Base-by-base conservation (phyloP, 2,797 vertebrate species). In the Bucorvus abyssinicus region DNA sequence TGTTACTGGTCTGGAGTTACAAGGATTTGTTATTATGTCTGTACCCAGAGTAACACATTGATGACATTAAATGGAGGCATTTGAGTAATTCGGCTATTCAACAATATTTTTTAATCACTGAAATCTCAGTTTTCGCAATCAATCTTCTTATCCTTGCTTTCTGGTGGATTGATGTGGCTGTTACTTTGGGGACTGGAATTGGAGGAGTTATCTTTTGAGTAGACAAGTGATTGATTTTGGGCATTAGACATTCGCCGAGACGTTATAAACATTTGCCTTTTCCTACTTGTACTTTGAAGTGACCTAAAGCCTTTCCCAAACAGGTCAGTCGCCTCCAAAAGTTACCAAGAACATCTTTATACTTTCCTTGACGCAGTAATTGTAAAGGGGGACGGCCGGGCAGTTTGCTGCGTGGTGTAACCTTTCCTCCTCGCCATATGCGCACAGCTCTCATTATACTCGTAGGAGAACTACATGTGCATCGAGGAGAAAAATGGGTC, bases 181-280 rank as follows among this genome's bases (percentile, higher is more conserved):
- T 94, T 97, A 92, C 79, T 86, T 92, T 42, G 40, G 65, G 34
- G 81, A 50, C 57, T 78, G 86, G 87, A 94, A 68, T 88, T 1
- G 5, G 38, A 32, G 52, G 38, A 79, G 52, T 65, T 95, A 79
- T 94, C 91, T 91, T 78, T 71, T 64, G 76, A 82, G 74, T 38
- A 87, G 95, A 89, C 84, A 80, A 53, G n/a, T 95, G 86, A 94
- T 90, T 89, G 86, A 97, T 96, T 95, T 95, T 55, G 89, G 68
- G 91, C 85, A 70, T 87, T 94, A 95, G 84, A 55, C 76, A 42
- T 92, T 87, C 24, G 7, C 64, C 0, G 13, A 10, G 7, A 82
- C 11, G 3, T 79, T 91, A 61, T 89, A 97, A 97, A 97, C 94
- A 96, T 97, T 96, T 95, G 64, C 69, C 36, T 93, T 91, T 95